Percentiles rank a stretch among this genome's conserved stretches.
Conservation (phyloP, 2,888 invertebrate species). For the Heteropelma amictum region DNA sequence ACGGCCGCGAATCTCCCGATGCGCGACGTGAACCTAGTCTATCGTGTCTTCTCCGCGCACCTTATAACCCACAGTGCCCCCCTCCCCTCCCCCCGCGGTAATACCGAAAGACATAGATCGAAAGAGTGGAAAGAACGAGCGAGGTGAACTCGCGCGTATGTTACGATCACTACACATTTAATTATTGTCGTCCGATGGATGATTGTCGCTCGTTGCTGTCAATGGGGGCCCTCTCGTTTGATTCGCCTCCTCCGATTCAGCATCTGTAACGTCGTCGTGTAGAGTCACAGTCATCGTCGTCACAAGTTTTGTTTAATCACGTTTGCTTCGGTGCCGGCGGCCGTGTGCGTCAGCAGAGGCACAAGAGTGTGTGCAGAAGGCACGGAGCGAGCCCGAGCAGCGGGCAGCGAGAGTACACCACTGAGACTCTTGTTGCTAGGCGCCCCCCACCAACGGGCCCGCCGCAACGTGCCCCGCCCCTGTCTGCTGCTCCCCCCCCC, state of each 20-base stretch:
- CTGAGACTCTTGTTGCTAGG: constrained; percentile 75
- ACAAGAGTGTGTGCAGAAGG: constrained; percentile 16
- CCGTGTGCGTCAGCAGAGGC: constrained; percentile 49
- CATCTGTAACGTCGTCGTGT: constrained; percentile 16
- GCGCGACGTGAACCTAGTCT: constrained; percentile 20
- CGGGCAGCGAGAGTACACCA: constrained; percentile 41
- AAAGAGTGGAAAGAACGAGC: neutral
- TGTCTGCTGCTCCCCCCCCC: constrained; percentile 67
- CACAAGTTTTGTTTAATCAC: constrained; percentile 75
- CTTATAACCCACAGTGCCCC: neutral
- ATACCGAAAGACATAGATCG: neutral
- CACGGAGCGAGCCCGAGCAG: constrained; percentile 16
- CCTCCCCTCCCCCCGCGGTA: neutral
- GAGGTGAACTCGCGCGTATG: neutral
- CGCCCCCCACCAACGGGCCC: constrained; percentile 72
- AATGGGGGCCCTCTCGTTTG: constrained; percentile 57
- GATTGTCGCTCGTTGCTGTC: constrained; percentile 12
- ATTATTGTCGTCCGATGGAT: constrained; percentile 19
- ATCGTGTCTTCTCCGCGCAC: constrained; percentile 21
- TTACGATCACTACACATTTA: neutral
- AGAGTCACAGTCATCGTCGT: too few relatives aligned
- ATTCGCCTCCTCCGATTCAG: constrained; percentile 3
- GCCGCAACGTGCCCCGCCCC: constrained; percentile 69
- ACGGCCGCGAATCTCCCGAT: constrained; percentile 25
- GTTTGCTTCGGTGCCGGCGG: constrained; percentile 63